Base-by-base conservation (phyloP, 2,888 invertebrate species). In the Ophioninae sp. region DNA sequence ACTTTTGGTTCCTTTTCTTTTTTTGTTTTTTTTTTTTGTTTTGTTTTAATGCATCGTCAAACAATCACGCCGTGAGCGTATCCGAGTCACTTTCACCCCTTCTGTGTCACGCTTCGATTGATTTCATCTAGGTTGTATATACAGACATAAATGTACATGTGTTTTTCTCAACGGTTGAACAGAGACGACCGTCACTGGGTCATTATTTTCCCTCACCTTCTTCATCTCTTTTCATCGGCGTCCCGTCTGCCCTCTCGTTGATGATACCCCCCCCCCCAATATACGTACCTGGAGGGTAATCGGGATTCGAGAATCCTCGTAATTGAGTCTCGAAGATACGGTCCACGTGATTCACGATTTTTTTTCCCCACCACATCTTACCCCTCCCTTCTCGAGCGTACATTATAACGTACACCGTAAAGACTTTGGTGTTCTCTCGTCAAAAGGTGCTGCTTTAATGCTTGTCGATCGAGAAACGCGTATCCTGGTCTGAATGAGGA, bases 401-500 rank as follows among this genome's bases (percentile, higher is more conserved):
- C 64, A 44, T 61, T 77, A 30, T 37, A 68, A 44, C 57, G 77
- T 61, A 56, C 10, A 68, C n/a, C 21, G n/a, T 57, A 23, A 8
- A 59, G 20, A 37, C 57, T 59, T 78, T 41, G 70, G 62, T 69
- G 62, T 41, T 68, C 65, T 83, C 70, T 80, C 75, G 79, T 81
- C 10, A 64, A 72, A 79, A 70, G 75, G 81, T 79, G 84, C 79
- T 81, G 77, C 83, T 83, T 73, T 77, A 84, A 79, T 86, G 87
- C 87, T 87, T 86, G 87, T 87, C 67, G 85, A 87, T 65, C 84
- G 87, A 87, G 86, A 82, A 83, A 78, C 79, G 78, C 76, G 84
- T 62, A 68, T 81, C 41, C 68, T 70, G 69, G 21, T 64, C 65
- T 78, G 62, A 65, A 65, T 21, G 41, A 59, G 37, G 50, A 64